A percentile compares a stretch with the other conserved stretches of the same genome.
Evolutionary conservation across 1,140 invertebrate species (phyloP).

Genomic region (Pentalonia nigronervosa): DNA sequence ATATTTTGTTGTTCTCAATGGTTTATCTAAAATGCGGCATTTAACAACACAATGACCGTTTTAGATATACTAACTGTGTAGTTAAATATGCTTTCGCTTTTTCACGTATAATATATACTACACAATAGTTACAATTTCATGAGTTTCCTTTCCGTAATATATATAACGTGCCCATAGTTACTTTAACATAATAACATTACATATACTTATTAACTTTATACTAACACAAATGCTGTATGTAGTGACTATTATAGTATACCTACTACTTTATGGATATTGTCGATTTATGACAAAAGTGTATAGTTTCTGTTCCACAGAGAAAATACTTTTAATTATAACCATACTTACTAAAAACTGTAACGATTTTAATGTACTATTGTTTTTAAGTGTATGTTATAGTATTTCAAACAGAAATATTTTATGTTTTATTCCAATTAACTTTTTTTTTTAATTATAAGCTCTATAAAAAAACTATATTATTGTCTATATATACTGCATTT

Average conservation of each 20-base stretch:
- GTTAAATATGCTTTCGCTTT: neutral
- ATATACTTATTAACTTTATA: neutral
- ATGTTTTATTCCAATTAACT: neutral
- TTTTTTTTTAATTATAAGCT: neutral
- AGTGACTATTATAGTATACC: neutral
- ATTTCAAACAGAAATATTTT: neutral
- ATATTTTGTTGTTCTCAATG: neutral
- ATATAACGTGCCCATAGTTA: neutral
- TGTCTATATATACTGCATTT: neutral
- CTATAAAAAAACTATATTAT: neutral
- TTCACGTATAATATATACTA: neutral
- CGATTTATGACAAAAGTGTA: neutral
- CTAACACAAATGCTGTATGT: neutral
- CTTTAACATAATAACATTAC: neutral
- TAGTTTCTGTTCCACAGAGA: neutral
- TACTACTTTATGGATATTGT: neutral
- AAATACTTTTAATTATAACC: neutral
- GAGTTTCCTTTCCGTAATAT: neutral
- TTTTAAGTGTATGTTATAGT: neutral
- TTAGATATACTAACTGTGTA: neutral
- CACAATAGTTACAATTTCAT: neutral
- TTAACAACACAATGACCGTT: conserved; percentile 19
- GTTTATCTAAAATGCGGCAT: neutral
- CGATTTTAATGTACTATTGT: neutral
- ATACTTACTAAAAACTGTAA: neutral